Base-by-base conservation (phyloP, 1,140 invertebrate species). In the Phocides pigmalion region DNA sequence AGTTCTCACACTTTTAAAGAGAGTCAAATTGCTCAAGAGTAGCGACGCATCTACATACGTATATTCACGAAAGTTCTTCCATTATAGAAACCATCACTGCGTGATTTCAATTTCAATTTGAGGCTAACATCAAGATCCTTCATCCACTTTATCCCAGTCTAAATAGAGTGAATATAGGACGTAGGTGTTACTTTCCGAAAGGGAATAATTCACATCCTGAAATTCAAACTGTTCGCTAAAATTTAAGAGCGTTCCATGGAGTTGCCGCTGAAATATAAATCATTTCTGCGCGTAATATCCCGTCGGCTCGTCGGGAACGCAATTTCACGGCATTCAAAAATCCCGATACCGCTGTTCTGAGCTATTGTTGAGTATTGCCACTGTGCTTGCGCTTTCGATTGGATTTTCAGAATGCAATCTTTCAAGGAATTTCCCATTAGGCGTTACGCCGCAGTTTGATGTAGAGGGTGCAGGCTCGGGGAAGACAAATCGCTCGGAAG, bases 351-450 rank as follows among this genome's bases (percentile, higher is more conserved):
- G 39, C 17, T 16, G 37, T 32, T 35, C 54, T 46, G 17, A 56
- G 59, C 63, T 49, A 64, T 64, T 66, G 62, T 22, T 64, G 50
- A 6, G 20, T 67, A 25, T 62, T 71, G 56, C 44, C 62, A 41
- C 62, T 41, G 37, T 50, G 25, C 53, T 58, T 20, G 35, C 42
- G 19, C 53, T 46, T 17, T 56, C 56, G 32, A 64, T 65, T 70
- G 63, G 50, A 70, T 68, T 68, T 56, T 47, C 44, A 50, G 62
- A 64, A 42, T 71, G 69, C 65, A 68, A 72, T 72, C 51, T 68
- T 62, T 72, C 59, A 68, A 65, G 65, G 69, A 72, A 68, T 72
- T 72, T 72, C 62, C 56, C 41, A 58, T 58, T 58, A 44, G 54
- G 54, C 39, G 25, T 58, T 46, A 44, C 53, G 12, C 14, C 54